Conservation (phyloP, 2,888 invertebrate species). For the Conops quadrifasciatus region DNA sequence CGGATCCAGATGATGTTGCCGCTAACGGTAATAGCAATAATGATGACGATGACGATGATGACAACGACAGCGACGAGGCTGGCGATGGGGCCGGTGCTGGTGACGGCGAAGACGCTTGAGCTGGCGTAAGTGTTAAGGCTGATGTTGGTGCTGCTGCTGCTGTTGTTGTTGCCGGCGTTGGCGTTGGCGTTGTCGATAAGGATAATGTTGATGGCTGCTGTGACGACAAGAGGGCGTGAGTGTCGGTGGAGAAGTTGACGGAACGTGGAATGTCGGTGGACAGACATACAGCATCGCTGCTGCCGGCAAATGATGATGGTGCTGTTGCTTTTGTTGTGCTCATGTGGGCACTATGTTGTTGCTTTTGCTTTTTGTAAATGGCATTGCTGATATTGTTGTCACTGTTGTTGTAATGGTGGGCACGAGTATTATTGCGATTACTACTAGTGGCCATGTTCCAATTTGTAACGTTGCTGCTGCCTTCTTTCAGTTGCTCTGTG, state of each 20-base stretch:
- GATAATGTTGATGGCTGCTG: neutral
- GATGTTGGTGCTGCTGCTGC: too few relatives aligned
- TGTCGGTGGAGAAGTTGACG: neutral
- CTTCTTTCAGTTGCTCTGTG: neutral
- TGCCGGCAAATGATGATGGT: slow-evolving; percentile 1
- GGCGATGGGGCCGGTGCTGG: neutral
- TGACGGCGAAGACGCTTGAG: too few relatives aligned
- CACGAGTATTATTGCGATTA: slow-evolving; percentile 30
- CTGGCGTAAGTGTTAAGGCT: too few relatives aligned
- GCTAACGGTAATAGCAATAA: slow-evolving; percentile 35
- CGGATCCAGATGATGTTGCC: slow-evolving; percentile 24
- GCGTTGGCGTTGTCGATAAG: slow-evolving; percentile 34
- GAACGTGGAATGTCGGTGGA: slow-evolving; percentile 25
- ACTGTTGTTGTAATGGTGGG: slow-evolving; percentile 28
- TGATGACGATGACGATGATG: slow-evolving; percentile 31
- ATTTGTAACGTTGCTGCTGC: slow-evolving; percentile 24
- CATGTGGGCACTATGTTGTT: neutral
- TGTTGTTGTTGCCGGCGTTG: slow-evolving; percentile 14
- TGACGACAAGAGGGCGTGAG: neutral
- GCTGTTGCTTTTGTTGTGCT: too few relatives aligned
- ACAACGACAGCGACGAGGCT: slow-evolving; percentile 37
- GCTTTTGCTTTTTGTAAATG: neutral
- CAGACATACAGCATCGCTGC: slow-evolving; percentile 14
- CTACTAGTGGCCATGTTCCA: slow-evolving; percentile 30
- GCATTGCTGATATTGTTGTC: slow-evolving; percentile 19